Conservation (phyloP, 2,888 invertebrate species). For the Synergus japonicus region DNA sequence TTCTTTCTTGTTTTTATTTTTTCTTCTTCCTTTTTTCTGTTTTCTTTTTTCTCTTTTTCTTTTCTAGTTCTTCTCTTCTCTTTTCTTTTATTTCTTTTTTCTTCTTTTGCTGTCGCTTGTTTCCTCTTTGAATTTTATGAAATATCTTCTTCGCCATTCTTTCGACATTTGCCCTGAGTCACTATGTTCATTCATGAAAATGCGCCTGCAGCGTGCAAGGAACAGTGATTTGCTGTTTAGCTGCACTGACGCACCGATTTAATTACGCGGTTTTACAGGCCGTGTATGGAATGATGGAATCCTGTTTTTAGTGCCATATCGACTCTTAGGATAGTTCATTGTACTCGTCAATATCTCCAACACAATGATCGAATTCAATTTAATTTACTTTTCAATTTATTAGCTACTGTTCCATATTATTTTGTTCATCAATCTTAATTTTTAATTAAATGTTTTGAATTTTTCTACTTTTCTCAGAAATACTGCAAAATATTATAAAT, state of each 20-base stretch:
- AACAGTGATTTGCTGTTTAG: conserved; percentile 65
- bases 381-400: not conserved
- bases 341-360: not conserved
- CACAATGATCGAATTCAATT: not conserved
- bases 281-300: not conserved
- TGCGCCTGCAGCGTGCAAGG: conserved; percentile 55
- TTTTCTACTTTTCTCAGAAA: too few relatives aligned
- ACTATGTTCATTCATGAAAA: conserved; percentile 67
- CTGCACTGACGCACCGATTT: conserved; percentile 56
- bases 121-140: conserved; percentile 59
- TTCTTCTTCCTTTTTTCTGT: too few relatives aligned
- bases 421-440: not conserved
- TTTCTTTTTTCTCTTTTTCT: not conserved
- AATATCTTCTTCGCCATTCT: conserved; percentile 64
- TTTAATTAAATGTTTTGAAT: too few relatives aligned
- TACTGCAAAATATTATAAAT: too few relatives aligned
- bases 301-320: not conserved
- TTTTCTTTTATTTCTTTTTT: not conserved
- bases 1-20: too few relatives aligned
- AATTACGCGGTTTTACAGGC: conserved; percentile 56
- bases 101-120: not conserved
- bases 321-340: not conserved
- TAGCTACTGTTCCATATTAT: not conserved
- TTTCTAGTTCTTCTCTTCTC: not conserved
- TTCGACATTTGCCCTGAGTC: conserved; percentile 60